Evolutionary conservation across 2,797 vertebrate genomes (phyloP).

Genomic region (Pseudomugil gertrudae): DNA sequence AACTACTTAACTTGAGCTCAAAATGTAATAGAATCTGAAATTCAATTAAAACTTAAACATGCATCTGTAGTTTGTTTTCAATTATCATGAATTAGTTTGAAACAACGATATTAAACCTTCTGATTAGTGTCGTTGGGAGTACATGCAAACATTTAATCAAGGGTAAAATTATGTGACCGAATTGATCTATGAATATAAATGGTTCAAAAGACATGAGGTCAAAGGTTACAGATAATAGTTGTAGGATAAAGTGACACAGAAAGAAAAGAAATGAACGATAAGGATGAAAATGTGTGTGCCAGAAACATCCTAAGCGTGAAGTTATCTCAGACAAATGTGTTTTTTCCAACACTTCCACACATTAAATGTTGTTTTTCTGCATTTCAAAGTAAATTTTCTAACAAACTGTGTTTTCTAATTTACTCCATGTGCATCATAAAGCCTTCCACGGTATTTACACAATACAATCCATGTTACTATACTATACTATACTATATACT

Average conservation of each 20-base stretch:
- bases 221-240: background rate
- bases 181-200: background rate
- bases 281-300: background rate
- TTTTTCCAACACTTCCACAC: conserved; percentile 34
- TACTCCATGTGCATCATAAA: background rate
- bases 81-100: no score
- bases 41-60: no score
- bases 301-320: background rate
- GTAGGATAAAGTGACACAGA: background rate
- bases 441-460: background rate
- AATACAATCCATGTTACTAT: background rate
- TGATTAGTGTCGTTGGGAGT: background rate
- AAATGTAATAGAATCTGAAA: no score
- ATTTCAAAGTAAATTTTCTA: conserved; percentile 27
- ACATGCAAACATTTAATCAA: background rate
- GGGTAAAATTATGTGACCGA: background rate
- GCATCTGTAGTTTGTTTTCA: no score
- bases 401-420: background rate
- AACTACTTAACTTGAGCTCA: no score
- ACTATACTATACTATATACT: background rate
- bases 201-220: background rate
- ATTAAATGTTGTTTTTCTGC: conserved; percentile 44
- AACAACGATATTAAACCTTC: no score
- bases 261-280: background rate
- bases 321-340: conserved; percentile 28